These are phyloP conservation scores for Corydoras maculifer DNA, from an alignment of 2,113 vertebrate genomes.

Conservation along the genomic window DNA sequence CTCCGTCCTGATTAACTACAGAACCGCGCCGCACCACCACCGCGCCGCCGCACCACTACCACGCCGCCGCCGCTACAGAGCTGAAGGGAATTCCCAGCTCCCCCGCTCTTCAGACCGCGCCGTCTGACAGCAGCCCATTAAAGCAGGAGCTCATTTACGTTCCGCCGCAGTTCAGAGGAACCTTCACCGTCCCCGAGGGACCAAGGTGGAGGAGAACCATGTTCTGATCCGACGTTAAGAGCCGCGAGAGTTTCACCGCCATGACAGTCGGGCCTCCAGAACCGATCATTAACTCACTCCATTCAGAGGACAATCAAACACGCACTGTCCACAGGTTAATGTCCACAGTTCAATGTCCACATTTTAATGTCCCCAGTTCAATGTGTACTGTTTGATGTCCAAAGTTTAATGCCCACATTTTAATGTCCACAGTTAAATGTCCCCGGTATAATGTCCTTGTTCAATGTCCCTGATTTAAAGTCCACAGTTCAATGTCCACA, in stretches of 20 bases:
- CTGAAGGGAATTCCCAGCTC: constrained; percentile 27
- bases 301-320: too few relatives aligned
- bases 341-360: neutral
- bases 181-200: constrained; percentile 6
- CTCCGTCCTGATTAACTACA: constrained; percentile 27
- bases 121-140: constrained; percentile 16
- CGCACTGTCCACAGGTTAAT: too few relatives aligned
- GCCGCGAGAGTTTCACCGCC: neutral
- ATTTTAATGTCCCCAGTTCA: neutral
- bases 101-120: constrained; percentile 11
- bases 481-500: too few relatives aligned
- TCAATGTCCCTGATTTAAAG: too few relatives aligned
- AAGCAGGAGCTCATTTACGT: constrained; percentile 10
- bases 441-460: too few relatives aligned
- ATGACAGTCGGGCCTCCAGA: too few relatives aligned
- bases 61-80: neutral
- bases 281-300: too few relatives aligned
- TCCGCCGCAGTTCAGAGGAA: constrained; percentile 8
- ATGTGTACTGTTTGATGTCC: too few relatives aligned
- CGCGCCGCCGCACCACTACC: neutral
- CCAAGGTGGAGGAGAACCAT: constrained; percentile 12
- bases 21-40: neutral
- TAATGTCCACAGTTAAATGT: too few relatives aligned
- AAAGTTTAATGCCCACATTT: too few relatives aligned
- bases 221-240: neutral